These are phyloP conservation scores for Agrypnus murinus DNA, from an alignment of 2,888 invertebrate genomes.

Conservation along the genomic window DNA sequence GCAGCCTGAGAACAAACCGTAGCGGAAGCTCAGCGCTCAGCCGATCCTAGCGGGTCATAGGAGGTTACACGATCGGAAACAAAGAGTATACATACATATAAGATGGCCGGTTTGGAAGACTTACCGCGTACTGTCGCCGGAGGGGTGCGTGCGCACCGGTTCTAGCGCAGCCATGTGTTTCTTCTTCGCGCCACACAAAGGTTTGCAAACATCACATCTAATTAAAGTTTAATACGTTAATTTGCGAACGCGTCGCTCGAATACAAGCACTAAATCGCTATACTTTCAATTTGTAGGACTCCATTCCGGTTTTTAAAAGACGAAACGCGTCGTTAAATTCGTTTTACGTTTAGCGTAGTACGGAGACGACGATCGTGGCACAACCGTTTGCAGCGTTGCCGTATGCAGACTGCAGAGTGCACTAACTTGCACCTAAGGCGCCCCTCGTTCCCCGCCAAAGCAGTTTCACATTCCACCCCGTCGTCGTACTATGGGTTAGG, in stretches of 20 bases:
- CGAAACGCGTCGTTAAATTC: conserved; percentile 50
- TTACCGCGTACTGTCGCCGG: conserved; percentile 52
- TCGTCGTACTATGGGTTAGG: conserved; percentile 49
- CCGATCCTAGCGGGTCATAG: conserved; percentile 52
- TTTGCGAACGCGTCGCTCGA: conserved; percentile 25
- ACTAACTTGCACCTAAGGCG: conserved; percentile 58
- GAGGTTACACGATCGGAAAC: conserved; percentile 57
- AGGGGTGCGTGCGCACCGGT: conserved; percentile 60
- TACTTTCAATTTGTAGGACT: conserved; percentile 1
- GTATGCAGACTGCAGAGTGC: conserved; percentile 62
- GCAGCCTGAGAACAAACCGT: conserved; percentile 53
- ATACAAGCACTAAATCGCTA: conserved; percentile 24
- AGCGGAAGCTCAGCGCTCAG: conserved; percentile 52
- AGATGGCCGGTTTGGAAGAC: conserved; percentile 51
- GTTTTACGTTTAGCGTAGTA: conserved; percentile 60
- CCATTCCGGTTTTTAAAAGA: neutral
- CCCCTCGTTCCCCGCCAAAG: conserved; percentile 51
- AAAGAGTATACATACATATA: conserved; percentile 48
- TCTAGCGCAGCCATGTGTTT: conserved; percentile 71
- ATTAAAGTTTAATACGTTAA: conserved; percentile 35
- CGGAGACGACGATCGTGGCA: conserved; percentile 52
- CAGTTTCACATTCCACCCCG: conserved; percentile 53
- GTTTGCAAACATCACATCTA: conserved; percentile 38
- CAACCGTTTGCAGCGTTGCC: conserved; percentile 63
- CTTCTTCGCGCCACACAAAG: conserved; percentile 59